Base-by-base conservation (phyloP, 1,140 invertebrate genomes). In the Drosophila parvula region DNA sequence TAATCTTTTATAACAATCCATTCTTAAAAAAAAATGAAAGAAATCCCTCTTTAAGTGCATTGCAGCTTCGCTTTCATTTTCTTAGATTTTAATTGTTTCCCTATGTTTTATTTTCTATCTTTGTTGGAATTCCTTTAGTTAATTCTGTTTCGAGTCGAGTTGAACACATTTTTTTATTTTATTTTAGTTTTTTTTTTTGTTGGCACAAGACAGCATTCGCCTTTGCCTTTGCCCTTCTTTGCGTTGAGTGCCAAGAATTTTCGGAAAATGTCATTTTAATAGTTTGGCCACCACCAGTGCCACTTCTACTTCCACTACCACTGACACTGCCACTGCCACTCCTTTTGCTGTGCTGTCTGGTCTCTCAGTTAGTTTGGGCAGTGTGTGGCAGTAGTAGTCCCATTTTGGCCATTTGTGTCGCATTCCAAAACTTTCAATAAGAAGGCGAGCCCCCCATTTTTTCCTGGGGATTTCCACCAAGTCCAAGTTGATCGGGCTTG, bases 331-430 rank as follows among this genome's bases (percentile, higher is more conserved):
- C 59, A 38, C 44, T 22, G 18, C 30, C 30, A 53, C 34, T 28
- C 61, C 41, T 16, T 30, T 30, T 50, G n/a, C 10, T 8, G 12
- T 11, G 34, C 62, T 47, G 43, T 36, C 40, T 27, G 22, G 50
- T 27, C 30, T 18, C 36, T 16, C 28, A 28, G 64, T 48, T 47
- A 5, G 7, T 32, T 27, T 36, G 16, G 41, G 16, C 14, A 12
- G 22, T 22, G 18, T 28, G 22, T 30, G n/a, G n/a, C n/a, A n/a
- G 14, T n/a, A n/a, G 32, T 56, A 61, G 59, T 61, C 59, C 59
- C 47, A 61, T 56, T 61, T 69, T 45, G 68, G 41, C 64, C 50
- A 70, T 71, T 70, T 71, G 68, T 71, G 68, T 71, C 68, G 68
- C 64, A 71, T 59, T 47, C 43, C 55, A 11, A 67, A 65, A 70